Evolutionary conservation across 2,797 vertebrate genomes (phyloP).

Genomic region (Schizopygopsis pylzovi): DNA sequence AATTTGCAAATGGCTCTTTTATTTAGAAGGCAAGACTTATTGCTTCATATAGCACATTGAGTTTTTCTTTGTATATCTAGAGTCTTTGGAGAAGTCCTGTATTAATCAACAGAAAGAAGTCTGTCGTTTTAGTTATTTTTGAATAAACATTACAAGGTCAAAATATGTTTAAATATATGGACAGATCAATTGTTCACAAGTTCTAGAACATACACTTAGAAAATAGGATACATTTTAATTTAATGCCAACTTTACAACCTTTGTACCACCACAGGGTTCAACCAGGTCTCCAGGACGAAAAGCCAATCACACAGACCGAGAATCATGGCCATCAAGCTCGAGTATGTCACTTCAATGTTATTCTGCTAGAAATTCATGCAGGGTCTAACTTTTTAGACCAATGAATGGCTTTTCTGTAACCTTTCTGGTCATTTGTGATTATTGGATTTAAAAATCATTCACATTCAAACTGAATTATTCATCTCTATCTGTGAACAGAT

Average conservation of each 20-base stretch:
- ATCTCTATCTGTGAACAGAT: neutral
- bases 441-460: neutral
- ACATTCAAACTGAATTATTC: neutral
- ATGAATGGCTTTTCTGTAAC: neutral
- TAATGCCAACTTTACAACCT: conserved; percentile 11
- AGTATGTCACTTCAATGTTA: conserved; percentile 82
- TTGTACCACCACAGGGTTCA: conserved; percentile 76
- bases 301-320: conserved; percentile 86
- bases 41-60: no score
- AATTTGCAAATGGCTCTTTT: no score
- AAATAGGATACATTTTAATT: neutral
- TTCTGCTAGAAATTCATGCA: neutral
- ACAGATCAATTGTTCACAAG: neutral
- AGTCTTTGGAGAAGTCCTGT: no score
- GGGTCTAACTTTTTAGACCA: neutral
- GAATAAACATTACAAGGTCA: no score
- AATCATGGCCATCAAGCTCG: conserved; percentile 93
- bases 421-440: neutral
- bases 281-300: conserved; percentile 86
- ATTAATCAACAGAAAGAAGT: no score
- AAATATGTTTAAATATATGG: no score
- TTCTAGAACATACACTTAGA: neutral
- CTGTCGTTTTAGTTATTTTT: no score
- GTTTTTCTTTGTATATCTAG: no score
- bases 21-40: no score